Conservation (phyloP, 2,797 vertebrate genomes). For the Iguana delicatissima region DNA sequence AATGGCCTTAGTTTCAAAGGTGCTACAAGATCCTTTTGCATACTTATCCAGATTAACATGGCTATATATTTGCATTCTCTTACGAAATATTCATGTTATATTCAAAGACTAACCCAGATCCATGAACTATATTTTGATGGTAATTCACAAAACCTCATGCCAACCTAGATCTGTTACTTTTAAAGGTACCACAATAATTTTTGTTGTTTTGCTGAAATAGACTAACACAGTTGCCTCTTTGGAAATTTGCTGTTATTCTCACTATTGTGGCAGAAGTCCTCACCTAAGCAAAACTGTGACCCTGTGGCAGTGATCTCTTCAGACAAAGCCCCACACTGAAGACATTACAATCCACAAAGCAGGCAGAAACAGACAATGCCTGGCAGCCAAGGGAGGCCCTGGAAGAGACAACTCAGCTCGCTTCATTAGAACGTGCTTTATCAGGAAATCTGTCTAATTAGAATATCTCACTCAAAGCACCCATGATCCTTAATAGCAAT, state of each 20-base stretch:
- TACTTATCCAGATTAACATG: no score
- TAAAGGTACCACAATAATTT: neutral
- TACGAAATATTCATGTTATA: neutral
- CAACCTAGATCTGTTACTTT: no score
- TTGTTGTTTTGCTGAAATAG: no score
- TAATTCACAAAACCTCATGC: no score
- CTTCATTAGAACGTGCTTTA: constrained; percentile 63
- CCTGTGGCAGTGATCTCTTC: neutral
- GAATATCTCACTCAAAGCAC: constrained; percentile 69
- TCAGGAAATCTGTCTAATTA: constrained; percentile 73
- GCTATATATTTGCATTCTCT: neutral
- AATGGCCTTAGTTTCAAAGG: no score
- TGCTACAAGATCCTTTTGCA: no score
- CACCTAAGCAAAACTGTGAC: neutral
- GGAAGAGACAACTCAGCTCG: constrained; percentile 21
- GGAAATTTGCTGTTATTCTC: constrained; percentile 24
- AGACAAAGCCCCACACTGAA: constrained; percentile 33
- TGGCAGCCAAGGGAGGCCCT: constrained; percentile 61
- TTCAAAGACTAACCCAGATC: neutral
- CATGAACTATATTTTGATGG: no score
- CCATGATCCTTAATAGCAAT: constrained; percentile 73
- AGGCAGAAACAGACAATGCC: constrained; percentile 57
- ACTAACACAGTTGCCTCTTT: no score
- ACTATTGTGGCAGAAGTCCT: constrained; percentile 12
- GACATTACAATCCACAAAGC: constrained; percentile 51